These are phyloP conservation scores for Corbicula japonica DNA, from an alignment of 2,888 invertebrate species.

Conservation along the genomic window DNA sequence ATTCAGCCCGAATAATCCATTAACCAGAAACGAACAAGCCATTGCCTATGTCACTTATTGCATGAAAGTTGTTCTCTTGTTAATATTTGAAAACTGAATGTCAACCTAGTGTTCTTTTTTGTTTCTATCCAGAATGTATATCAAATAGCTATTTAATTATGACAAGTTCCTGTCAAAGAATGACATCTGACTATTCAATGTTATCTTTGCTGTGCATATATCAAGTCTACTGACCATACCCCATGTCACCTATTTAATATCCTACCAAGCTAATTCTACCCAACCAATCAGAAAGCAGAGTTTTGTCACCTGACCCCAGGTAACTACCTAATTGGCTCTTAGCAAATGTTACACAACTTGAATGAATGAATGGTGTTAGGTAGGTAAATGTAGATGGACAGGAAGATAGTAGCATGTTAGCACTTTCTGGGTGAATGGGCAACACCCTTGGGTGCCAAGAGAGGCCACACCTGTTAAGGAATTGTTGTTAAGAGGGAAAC, in stretches of 20 bases:
- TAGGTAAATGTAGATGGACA: slow-evolving; percentile 40
- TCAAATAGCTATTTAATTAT: slow-evolving; percentile 38
- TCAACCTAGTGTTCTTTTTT: too few species aligned
- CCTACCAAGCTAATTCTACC: not conserved
- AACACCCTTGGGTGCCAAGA: slow-evolving; percentile 19
- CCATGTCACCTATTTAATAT: slow-evolving; percentile 12
- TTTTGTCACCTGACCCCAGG: slow-evolving; percentile 36
- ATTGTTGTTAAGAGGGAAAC: slow-evolving; percentile 11
- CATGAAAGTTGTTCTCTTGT: too few species aligned
- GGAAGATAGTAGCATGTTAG: slow-evolving; percentile 21
- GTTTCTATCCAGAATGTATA: slow-evolving; percentile 13
- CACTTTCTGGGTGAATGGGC: slow-evolving; percentile 30
- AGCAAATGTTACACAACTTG: slow-evolving; percentile 39
- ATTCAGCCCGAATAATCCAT: slow-evolving; percentile 55
- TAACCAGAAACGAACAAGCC: slow-evolving; percentile 57
- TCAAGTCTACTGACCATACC: slow-evolving; percentile 35
- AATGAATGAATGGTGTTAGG: slow-evolving; percentile 52
- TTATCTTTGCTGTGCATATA: slow-evolving; percentile 25
- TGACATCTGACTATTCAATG: slow-evolving; percentile 27
- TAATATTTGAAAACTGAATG: too few species aligned
- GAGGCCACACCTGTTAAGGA: slow-evolving; percentile 29
- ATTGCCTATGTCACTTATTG: too few species aligned
- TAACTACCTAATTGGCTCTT: slow-evolving; percentile 34
- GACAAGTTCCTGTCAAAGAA: slow-evolving; percentile 27
- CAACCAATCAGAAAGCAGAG: slow-evolving; percentile 41